These are phyloP conservation scores for Trichomalopsis sarcophagae DNA, from an alignment of 1,140 invertebrate genomes.

Conservation along the genomic window DNA sequence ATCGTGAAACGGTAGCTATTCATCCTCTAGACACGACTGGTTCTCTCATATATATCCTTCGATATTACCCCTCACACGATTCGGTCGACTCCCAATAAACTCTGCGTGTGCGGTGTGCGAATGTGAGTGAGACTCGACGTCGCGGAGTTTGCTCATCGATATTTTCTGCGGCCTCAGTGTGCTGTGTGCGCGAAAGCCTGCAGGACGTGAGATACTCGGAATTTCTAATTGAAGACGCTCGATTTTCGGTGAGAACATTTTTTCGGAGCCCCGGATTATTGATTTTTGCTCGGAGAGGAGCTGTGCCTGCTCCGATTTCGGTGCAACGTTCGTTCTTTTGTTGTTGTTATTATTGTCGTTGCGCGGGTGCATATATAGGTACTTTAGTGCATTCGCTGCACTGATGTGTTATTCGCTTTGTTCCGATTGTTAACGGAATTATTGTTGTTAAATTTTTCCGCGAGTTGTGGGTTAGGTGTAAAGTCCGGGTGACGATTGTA, in stretches of 20 bases:
- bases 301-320: background rate
- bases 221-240: background rate
- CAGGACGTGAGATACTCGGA: background rate
- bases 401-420: background rate
- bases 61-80: background rate
- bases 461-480: no score
- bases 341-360: background rate
- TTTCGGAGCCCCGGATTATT: background rate
- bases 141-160: constrained; percentile 12
- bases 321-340: background rate
- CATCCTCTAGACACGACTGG: constrained; percentile 34
- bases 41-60: background rate
- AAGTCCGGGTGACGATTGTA: background rate
- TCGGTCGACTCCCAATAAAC: background rate
- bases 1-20: constrained; percentile 59
- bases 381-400: no score
- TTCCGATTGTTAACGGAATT: background rate
- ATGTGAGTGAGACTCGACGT: background rate
- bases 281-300: background rate
- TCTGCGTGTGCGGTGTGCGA: background rate
- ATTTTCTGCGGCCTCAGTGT: constrained; percentile 2
- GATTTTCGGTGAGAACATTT: background rate
- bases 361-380: background rate
- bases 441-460: background rate
- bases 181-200: background rate